Evolutionary conservation across 2,113 vertebrate genomes (phyloP).

Genomic region (Casuarius casuarius): DNA sequence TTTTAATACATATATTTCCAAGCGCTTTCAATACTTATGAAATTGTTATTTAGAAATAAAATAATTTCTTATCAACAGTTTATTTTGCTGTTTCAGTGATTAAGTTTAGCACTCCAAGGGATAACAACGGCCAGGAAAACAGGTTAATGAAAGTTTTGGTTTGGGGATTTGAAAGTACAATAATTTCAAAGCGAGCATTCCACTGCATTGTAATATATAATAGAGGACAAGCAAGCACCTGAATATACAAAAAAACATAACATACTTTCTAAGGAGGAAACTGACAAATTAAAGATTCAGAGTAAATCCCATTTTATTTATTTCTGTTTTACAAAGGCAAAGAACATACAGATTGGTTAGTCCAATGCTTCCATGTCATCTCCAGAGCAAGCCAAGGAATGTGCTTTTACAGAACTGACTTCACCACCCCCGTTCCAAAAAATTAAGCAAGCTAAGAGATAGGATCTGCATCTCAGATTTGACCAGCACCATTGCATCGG

Average conservation of each 20-base stretch:
- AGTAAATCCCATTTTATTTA: constrained; percentile 32
- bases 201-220: neutral
- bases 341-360: constrained; percentile 22
- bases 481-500: constrained; percentile 69
- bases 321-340: constrained; percentile 22
- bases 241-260: neutral
- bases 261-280: neutral
- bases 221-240: neutral
- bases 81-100: neutral
- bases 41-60: neutral
- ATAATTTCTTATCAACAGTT: neutral
- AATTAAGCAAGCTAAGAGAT: constrained; percentile 15
- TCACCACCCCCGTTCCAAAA: constrained; percentile 25
- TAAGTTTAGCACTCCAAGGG: neutral
- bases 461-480: constrained; percentile 50
- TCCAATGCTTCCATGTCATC: constrained; percentile 5
- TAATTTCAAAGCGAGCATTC: neutral
- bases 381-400: neutral
- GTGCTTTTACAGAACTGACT: neutral
- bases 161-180: neutral
- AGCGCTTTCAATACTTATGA: neutral
- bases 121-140: neutral
- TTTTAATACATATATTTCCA: neutral
- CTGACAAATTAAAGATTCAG: neutral
- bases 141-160: neutral